phyloP scores from a whole-genome alignment of 1,140 invertebrate genomes.

The Sogatella furcifera region DNA sequence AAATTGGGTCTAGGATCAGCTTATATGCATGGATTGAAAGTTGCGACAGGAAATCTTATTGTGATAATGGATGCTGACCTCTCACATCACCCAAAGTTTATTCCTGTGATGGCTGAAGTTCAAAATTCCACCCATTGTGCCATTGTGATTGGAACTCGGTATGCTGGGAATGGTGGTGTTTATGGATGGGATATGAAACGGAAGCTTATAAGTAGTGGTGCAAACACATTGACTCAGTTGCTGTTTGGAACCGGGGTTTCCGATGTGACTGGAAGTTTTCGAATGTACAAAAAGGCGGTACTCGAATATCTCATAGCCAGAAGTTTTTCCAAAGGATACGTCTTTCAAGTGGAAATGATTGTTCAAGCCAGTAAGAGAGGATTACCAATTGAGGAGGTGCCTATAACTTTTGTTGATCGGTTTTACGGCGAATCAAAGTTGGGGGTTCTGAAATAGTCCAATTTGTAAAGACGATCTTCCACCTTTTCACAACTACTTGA shows the following conservation, averaged over 20 bases:
- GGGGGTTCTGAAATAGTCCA: constrained; percentile 90
- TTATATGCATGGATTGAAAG: constrained; percentile 92
- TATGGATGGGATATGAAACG: constrained; percentile 96
- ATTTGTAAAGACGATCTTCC: constrained; percentile 83
- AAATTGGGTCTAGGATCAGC: constrained; percentile 94
- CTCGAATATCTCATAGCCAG: constrained; percentile 73
- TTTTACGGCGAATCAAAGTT: constrained; percentile 97
- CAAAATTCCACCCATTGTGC: constrained; percentile 74
- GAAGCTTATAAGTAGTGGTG: constrained; percentile 80
- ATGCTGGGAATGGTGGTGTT: constrained; percentile 78
- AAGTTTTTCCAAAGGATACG: constrained; percentile 95
- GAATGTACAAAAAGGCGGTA: constrained; percentile 84
- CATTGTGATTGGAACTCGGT: constrained; percentile 87
- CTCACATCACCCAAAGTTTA: constrained; percentile 98
- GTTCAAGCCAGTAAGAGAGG: constrained; percentile 73
- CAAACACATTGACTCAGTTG: constrained; percentile 91
- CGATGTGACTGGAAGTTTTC: constrained; percentile 97
- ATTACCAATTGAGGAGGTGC: constrained; percentile 88
- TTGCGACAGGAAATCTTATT: constrained; percentile 92
- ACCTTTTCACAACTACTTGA: constrained; percentile 57
- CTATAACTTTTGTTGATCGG: constrained; percentile 95
- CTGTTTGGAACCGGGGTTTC: constrained; percentile 84
- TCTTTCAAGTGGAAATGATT: constrained; percentile 99
- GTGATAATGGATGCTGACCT: constrained; percentile 99
- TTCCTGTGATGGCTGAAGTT: constrained; percentile 81